Conservation (phyloP, 1,140 invertebrate species). For the Pomacea maculata region DNA sequence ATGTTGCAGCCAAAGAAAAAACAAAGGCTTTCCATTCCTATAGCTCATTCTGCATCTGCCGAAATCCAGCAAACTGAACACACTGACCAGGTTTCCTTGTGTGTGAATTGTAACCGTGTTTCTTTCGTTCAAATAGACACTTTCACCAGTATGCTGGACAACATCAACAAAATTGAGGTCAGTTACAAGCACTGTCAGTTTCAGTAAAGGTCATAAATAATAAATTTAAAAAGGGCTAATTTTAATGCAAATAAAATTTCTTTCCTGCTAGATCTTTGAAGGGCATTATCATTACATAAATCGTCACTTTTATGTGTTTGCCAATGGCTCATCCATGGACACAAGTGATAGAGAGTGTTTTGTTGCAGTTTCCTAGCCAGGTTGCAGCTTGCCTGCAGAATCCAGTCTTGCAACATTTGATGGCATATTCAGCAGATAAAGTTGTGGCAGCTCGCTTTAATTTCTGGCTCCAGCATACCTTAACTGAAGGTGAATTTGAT, state of each 20-base stretch:
- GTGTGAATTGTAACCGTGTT: slow-evolving; percentile 27
- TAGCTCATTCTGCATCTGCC: slow-evolving; percentile 35
- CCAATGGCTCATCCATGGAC: too few species aligned
- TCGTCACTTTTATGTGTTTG: too few species aligned
- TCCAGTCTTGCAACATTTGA: slow-evolving; percentile 40
- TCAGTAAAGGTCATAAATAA: too few species aligned
- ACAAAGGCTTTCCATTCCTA: slow-evolving; percentile 22
- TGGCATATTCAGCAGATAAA: slow-evolving; percentile 36
- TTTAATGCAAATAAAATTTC: too few species aligned
- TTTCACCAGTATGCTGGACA: slow-evolving; percentile 41
- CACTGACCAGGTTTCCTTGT: slow-evolving; percentile 24
- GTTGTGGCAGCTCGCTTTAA: slow-evolving; percentile 36
- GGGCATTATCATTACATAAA: too few species aligned
- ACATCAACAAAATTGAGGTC: slow-evolving; percentile 45
- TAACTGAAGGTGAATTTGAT: slow-evolving; percentile 33
- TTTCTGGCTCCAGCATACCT: slow-evolving; percentile 46
- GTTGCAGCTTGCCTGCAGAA: slow-evolving; percentile 38
- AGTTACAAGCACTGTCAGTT: neutral
- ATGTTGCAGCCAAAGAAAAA: slow-evolving; percentile 6
- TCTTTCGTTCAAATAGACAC: slow-evolving; percentile 42
- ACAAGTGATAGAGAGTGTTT: neutral
- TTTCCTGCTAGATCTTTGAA: too few species aligned
- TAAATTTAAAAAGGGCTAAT: too few species aligned
- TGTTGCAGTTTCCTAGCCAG: slow-evolving; percentile 45
- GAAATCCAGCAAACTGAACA: slow-evolving; percentile 26